Conservation (phyloP, 2,797 vertebrate species). For the Garrulus glandarius region DNA sequence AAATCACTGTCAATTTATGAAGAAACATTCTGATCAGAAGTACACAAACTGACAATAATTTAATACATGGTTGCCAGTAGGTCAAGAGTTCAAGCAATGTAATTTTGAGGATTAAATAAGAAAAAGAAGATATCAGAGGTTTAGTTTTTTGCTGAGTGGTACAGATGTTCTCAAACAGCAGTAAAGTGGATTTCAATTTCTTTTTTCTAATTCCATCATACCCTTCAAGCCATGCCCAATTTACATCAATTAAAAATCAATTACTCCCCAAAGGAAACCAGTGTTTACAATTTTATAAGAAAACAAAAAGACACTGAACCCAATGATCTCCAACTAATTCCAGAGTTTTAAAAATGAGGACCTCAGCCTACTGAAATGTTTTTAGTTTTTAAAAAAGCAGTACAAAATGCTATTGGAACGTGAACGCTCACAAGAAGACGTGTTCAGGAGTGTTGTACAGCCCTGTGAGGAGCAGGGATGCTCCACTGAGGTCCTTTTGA, state of each 20-base stretch:
- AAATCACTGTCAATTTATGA: neutral
- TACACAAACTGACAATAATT: neutral
- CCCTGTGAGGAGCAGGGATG: neutral
- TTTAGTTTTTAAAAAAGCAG: neutral
- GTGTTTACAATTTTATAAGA: neutral
- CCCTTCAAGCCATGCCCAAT: neutral
- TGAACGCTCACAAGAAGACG: neutral
- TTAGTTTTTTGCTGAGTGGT: neutral
- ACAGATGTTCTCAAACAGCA: neutral
- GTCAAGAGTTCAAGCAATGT: neutral
- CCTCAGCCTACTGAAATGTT: constrained; percentile 31
- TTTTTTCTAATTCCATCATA: neutral
- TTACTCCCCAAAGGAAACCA: neutral
- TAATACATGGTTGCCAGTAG: neutral
- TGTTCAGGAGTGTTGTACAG: neutral
- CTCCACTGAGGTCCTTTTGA: neutral
- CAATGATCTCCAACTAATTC: neutral
- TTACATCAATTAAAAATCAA: neutral
- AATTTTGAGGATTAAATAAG: neutral
- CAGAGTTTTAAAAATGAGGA: neutral
- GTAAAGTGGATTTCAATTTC: neutral
- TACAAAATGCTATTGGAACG: neutral
- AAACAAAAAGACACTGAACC: neutral
- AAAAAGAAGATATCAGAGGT: neutral
- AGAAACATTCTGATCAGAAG: neutral